Evolutionary conservation across 2,888 invertebrate genomes (phyloP).

Genomic region (Epistrophella euchroma): DNA sequence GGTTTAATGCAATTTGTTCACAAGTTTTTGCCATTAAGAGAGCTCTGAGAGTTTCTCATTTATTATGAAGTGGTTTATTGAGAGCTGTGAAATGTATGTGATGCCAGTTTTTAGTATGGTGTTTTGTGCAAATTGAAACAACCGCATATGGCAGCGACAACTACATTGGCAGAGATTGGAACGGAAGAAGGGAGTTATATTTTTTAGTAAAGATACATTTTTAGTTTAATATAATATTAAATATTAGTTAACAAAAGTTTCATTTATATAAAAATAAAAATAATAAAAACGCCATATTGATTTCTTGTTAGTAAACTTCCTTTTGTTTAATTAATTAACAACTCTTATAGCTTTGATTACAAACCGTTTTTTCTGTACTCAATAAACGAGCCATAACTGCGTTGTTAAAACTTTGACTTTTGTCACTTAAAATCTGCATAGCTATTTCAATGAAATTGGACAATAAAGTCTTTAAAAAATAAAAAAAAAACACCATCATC

Average conservation of each 20-base stretch:
- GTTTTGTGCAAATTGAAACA: conserved; percentile 26
- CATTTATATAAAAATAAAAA: no score
- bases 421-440: conserved; percentile 13
- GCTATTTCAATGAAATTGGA: background rate
- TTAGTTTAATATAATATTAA: background rate
- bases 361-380: background rate
- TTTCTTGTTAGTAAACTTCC: background rate
- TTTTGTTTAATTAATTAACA: conserved; percentile 8
- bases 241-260: background rate
- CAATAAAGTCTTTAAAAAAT: background rate
- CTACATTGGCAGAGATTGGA: background rate
- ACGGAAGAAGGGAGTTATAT: background rate
- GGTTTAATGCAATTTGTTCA: conserved; percentile 57
- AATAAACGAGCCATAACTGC: background rate
- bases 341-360: background rate
- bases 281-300: background rate
- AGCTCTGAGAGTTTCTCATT: conserved; percentile 20
- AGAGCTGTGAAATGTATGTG: background rate
- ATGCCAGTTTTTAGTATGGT: conserved; percentile 10
- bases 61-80: conserved; percentile 36
- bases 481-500: conserved; percentile 3
- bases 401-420: conserved; percentile 9
- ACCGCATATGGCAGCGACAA: background rate
- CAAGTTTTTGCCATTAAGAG: conserved; percentile 44
- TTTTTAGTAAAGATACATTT: background rate